Evolutionary conservation across 2,797 vertebrate species (phyloP).

Genomic region (Agapornis canus): DNA sequence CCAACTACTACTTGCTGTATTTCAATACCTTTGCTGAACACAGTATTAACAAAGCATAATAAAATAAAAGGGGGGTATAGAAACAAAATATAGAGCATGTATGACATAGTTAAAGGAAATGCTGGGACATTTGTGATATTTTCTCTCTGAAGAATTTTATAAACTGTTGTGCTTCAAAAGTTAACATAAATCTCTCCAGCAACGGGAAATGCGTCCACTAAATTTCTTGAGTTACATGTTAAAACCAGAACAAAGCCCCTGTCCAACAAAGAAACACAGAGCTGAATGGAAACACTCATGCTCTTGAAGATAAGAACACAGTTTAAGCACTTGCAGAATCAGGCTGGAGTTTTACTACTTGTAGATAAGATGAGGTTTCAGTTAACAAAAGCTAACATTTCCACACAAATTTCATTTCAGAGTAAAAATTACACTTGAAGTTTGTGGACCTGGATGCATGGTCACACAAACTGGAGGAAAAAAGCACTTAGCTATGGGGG

Average conservation of each 20-base stretch:
- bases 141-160: slow-evolving; percentile 26
- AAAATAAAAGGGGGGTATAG: neutral
- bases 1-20: neutral
- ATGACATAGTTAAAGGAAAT: neutral
- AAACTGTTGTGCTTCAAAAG: slow-evolving; percentile 20
- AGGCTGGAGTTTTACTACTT: slow-evolving; percentile 32
- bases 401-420: neutral
- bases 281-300: slow-evolving; percentile 32
- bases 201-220: slow-evolving; percentile 11
- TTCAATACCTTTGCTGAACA: neutral
- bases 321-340: slow-evolving; percentile 31
- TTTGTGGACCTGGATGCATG: neutral
- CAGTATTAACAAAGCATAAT: neutral
- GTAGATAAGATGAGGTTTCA: slow-evolving; percentile 20
- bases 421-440: slow-evolving; percentile 11
- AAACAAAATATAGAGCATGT: neutral
- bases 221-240: slow-evolving; percentile 49
- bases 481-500: neutral
- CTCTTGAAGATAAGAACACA: slow-evolving; percentile 28
- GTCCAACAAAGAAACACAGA: slow-evolving; percentile 40
- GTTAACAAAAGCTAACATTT: neutral
- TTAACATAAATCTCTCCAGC: slow-evolving; percentile 43
- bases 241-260: slow-evolving; percentile 60
- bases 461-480: neutral
- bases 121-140: neutral